Percentiles rank a stretch among this genome's conserved stretches.
Evolutionary conservation across 2,113 vertebrate species (phyloP).

Genomic region (Physeter macrocephalus): DNA sequence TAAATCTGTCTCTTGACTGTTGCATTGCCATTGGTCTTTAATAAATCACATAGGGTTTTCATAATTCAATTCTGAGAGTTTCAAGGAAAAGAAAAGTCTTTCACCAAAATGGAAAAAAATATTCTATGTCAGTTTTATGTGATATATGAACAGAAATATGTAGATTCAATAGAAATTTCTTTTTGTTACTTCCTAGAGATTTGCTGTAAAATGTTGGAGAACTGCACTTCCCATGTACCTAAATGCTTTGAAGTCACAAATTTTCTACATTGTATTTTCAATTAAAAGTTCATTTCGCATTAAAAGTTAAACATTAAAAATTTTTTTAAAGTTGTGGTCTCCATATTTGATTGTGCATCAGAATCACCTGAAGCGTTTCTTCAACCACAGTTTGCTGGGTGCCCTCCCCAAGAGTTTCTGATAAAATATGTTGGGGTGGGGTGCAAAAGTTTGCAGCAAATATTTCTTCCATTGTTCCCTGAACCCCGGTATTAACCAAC

Average conservation of each 20-base stretch:
- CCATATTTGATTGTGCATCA: background rate
- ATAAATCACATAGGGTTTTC: background rate
- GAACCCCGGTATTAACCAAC: background rate
- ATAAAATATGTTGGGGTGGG: background rate
- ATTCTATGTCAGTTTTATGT: background rate
- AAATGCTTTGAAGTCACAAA: slow-evolving; percentile 37
- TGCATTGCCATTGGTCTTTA: background rate
- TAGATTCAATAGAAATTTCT: background rate
- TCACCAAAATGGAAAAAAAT: background rate
- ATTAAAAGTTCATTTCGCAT: background rate
- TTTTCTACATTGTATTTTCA: slow-evolving; percentile 10
- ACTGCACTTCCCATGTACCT: background rate
- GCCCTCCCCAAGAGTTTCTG: background rate
- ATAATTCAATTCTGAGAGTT: background rate
- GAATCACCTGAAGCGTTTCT: background rate
- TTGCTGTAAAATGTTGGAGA: background rate
- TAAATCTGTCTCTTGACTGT: background rate
- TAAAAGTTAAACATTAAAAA: background rate
- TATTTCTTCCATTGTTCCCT: background rate
- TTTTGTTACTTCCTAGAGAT: background rate
- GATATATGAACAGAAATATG: background rate
- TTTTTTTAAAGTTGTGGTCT: background rate
- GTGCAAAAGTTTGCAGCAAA: background rate
- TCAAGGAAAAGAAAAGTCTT: background rate
- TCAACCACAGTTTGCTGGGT: background rate